phyloP scores from a whole-genome alignment of 2,797 vertebrate species.

The Gobionotothen gibberifrons region DNA sequence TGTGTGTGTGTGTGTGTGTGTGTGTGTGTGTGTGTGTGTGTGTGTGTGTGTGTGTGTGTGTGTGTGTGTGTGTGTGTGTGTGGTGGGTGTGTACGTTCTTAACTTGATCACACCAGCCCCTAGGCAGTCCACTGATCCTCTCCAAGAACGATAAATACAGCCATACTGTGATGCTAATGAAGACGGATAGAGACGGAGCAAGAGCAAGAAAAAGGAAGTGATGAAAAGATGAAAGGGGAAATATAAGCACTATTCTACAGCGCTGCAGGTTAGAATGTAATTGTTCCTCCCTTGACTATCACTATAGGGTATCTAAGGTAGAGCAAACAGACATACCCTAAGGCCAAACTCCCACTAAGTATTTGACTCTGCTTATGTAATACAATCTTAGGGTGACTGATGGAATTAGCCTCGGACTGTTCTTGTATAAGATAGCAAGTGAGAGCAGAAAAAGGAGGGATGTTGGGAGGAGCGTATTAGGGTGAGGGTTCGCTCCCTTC shows the following conservation, averaged over 20 bases:
- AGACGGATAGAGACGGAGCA: constrained; percentile 73
- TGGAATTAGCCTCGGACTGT: constrained; percentile 63
- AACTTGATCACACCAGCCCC: constrained; percentile 65
- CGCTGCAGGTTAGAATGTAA: constrained; percentile 77
- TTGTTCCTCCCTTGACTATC: constrained; percentile 77
- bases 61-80: constrained; percentile 4
- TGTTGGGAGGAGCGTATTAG: not conserved
- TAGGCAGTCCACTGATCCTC: constrained; percentile 68
- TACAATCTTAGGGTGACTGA: constrained; percentile 71
- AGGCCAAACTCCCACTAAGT: constrained; percentile 65
- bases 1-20: constrained; percentile 21
- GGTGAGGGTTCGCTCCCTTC: constrained; percentile 7
- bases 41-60: constrained; percentile 1
- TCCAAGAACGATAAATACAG: constrained; percentile 80
- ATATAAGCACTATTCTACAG: constrained; percentile 67
- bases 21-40: constrained; percentile 27
- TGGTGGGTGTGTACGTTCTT: constrained; percentile 53
- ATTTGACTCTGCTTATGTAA: constrained; percentile 72
- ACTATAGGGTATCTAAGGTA: constrained; percentile 71
- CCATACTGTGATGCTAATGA: constrained; percentile 78
- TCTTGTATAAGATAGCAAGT: constrained; percentile 51
- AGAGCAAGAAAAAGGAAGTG: constrained; percentile 43
- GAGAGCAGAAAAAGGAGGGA: constrained; percentile 19
- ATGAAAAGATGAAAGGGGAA: constrained; percentile 65
- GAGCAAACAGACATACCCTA: constrained; percentile 71